Conservation (phyloP, 2,888 invertebrate genomes). For the Ectemnius lituratus region DNA sequence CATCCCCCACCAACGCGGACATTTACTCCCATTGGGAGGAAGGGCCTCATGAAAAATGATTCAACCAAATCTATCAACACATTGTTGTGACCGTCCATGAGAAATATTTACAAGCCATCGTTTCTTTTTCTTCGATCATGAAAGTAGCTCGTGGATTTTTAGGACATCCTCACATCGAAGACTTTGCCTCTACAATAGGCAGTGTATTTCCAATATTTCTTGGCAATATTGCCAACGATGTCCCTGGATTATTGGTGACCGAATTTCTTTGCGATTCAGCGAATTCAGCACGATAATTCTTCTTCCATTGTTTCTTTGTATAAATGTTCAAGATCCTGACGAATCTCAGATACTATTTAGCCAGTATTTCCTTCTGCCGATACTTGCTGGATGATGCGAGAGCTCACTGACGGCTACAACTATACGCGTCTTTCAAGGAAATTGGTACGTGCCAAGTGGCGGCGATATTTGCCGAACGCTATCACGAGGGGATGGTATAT, state of each 20-base stretch:
- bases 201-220: constrained; percentile 39
- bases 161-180: neutral
- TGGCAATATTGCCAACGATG: constrained; percentile 54
- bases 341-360: neutral
- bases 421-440: no score
- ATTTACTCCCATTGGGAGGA: no score
- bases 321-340: no score
- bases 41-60: no score
- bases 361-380: neutral
- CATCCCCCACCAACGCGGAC: neutral
- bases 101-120: constrained; percentile 13
- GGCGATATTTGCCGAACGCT: no score
- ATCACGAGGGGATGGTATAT: constrained; percentile 12
- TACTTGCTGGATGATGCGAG: neutral
- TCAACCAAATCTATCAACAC: no score
- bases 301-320: no score
- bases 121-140: no score
- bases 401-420: no score
- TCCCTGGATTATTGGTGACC: constrained; percentile 56
- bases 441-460: no score
- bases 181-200: constrained; percentile 57
- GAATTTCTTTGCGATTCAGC: constrained; percentile 58
- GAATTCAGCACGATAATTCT: constrained; percentile 44
- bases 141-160: no score
- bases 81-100: no score